A percentile compares a stretch with the other conserved stretches of the same genome.
These are phyloP conservation scores for Polyploca ridens DNA, from an alignment of 2,888 invertebrate genomes.

Conservation along the genomic window DNA sequence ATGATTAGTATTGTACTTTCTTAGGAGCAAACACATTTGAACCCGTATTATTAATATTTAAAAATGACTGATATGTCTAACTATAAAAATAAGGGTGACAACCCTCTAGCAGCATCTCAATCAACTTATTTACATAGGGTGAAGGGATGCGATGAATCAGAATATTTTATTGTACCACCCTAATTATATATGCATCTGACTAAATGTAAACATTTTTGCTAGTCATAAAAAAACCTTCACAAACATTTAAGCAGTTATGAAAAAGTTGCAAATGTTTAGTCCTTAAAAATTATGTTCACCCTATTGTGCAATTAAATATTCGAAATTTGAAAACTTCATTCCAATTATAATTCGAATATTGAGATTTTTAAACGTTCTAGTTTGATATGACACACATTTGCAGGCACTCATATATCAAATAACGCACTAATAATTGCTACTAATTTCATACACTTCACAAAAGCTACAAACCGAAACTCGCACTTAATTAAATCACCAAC, in stretches of 20 bases:
- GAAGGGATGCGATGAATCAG: conserved; percentile 2
- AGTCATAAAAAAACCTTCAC: background rate
- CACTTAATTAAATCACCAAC: background rate
- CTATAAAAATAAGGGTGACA: background rate
- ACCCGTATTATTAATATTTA: background rate
- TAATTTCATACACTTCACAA: background rate
- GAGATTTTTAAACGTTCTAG: no score
- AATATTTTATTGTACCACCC: background rate
- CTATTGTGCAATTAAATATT: no score
- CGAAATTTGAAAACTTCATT: no score
- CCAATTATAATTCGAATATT: no score
- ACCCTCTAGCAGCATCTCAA: background rate
- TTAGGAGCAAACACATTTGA: no score
- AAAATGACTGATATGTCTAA: background rate
- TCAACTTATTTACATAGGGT: background rate
- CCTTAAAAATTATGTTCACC: no score
- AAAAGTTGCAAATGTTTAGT: no score
- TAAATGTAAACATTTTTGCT: background rate
- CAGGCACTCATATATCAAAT: no score
- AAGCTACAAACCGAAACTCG: background rate
- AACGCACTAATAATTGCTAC: background rate
- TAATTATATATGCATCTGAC: background rate
- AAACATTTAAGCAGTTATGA: no score
- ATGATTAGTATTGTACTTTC: no score
- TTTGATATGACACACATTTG: no score